Conservation (phyloP, 2,113 vertebrate species). For the Paradisaea rubra region DNA sequence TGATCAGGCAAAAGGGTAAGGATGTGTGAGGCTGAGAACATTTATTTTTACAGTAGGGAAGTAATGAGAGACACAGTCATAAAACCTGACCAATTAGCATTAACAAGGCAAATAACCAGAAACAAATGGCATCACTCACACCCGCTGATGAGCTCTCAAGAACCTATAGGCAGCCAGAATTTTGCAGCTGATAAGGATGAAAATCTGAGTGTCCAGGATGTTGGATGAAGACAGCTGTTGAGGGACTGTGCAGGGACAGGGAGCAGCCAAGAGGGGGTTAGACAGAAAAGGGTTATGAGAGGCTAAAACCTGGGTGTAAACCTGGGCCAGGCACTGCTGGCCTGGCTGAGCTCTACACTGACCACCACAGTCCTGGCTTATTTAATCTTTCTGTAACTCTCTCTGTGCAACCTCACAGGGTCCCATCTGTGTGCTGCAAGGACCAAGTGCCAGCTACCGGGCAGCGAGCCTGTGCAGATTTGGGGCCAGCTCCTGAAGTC, state of each 20-base stretch:
- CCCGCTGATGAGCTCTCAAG: background rate
- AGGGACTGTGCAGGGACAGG: background rate
- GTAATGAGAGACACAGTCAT: background rate
- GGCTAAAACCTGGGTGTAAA: background rate
- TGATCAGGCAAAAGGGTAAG: background rate
- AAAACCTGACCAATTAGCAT: background rate
- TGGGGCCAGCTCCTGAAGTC: background rate
- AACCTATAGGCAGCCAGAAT: background rate
- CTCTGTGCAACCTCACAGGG: background rate
- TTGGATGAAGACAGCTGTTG: background rate
- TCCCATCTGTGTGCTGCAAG: background rate
- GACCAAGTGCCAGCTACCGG: background rate
- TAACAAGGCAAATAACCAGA: background rate
- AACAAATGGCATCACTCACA: background rate
- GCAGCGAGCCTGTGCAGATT: fast-evolving
- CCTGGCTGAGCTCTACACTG: background rate
- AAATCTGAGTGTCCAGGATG: background rate
- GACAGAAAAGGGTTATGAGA: background rate
- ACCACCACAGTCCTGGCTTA: background rate
- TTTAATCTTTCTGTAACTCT: background rate
- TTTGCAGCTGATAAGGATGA: background rate
- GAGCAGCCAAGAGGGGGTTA: background rate
- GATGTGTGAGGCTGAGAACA: background rate
- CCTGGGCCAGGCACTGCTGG: background rate
- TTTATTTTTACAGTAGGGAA: background rate